A percentile compares a stretch with the other conserved stretches of the same genome.
Conservation (phyloP, 2,888 invertebrate genomes). For the Nyleta sp. region DNA sequence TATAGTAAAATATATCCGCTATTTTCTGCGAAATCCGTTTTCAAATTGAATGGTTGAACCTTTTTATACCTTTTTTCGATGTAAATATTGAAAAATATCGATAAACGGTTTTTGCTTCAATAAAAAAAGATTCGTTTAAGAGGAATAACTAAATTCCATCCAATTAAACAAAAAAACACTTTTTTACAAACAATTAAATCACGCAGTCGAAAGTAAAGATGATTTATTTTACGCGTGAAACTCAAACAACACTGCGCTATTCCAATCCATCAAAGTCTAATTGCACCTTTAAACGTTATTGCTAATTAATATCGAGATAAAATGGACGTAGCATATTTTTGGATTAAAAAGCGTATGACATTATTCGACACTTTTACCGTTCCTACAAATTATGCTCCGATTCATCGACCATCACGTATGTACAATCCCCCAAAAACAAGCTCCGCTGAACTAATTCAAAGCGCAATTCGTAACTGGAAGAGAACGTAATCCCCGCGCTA, state of each 20-base stretch:
- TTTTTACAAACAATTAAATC: background rate
- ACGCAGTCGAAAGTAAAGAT: background rate
- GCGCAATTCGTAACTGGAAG: constrained; percentile 1
- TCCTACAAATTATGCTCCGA: too few relatives aligned
- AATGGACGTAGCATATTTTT: too few relatives aligned
- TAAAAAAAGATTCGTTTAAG: constrained; percentile 2
- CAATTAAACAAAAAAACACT: background rate
- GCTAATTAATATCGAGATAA: too few relatives aligned
- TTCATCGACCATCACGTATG: too few relatives aligned
- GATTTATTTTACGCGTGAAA: background rate
- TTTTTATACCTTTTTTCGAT: background rate
- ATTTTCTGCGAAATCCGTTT: background rate
- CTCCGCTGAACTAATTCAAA: background rate
- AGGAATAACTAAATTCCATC: background rate
- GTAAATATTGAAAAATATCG: constrained; percentile 6
- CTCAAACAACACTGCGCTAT: too few relatives aligned
- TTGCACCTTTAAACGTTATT: too few relatives aligned
- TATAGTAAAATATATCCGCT: too few relatives aligned
- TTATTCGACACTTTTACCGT: too few relatives aligned
- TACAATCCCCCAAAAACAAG: background rate
- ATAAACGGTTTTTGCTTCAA: background rate
- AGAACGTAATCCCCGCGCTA: constrained; percentile 5
- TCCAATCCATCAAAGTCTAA: too few relatives aligned
- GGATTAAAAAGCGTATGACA: too few relatives aligned
- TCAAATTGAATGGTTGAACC: background rate